Evolutionary conservation across 2,797 vertebrate species (phyloP), one percentile per base, ranked within the genome.

Genomic region (Falco berigora): DNA sequence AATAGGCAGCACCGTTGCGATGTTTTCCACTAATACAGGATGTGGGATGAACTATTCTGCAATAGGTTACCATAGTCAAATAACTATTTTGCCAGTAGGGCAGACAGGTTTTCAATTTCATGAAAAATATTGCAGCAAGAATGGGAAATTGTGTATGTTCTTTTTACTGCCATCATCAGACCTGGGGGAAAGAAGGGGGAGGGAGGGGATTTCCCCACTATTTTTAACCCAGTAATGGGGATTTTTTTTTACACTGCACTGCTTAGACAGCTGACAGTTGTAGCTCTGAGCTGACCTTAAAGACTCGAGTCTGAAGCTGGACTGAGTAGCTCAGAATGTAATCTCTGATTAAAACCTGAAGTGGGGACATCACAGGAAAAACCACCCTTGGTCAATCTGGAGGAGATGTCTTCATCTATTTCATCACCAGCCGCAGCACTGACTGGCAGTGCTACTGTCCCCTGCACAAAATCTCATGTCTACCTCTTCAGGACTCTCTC

Each of bases 1-100:
- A 96, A 97, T 86, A n/a, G 96, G 90, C 88, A 92, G 81, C 61
- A 77, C 49, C 4, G 8, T 74, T 83, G 64, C 4, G 42, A 91
- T 91, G 87, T 95, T 96, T 97, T 96, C 96, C 91, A 93, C 95
- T 96, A 67, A 91, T 87, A 96, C 88, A 97, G 96, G 96, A 97
- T 97, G 96, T 94, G 95, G 96, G 94, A 93, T 86, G 95, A 86
- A 74, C 93, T 96, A 79, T 82, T 94, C 91, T 87, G 73, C 93
- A 86, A 91, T 86, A 88, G 73, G 69, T 96, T 95, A 93, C 88
- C 84, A 0, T 46, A 94, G 92, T 95, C 80, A 94, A 92, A 85
- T 75, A 94, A 94, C 59, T 36, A 73, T 90, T 68, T 92, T 96
- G 94, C 91, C 90, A 94, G 69, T 62, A 94, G 36, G 55, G 84